Conservation (phyloP, 2,888 invertebrate species). For the Yponomeuta cagnagella region DNA sequence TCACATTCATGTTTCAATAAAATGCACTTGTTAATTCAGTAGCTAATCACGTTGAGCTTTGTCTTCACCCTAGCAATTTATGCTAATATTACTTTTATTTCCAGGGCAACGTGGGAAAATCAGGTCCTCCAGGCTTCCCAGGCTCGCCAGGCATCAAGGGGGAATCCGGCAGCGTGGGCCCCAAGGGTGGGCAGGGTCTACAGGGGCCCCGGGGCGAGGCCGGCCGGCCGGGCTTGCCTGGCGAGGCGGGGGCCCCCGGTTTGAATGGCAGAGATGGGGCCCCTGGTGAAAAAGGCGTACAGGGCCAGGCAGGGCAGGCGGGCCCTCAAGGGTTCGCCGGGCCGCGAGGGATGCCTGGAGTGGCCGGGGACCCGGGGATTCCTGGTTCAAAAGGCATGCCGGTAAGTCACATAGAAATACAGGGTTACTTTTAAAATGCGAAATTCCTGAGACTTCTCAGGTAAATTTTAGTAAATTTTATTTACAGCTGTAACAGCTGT, state of each 20-base stretch:
- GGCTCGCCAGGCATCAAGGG: conserved; percentile 89
- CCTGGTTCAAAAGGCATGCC: conserved; percentile 85
- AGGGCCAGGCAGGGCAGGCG: conserved; percentile 81
- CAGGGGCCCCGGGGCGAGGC: conserved; percentile 89
- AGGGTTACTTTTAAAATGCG: background rate
- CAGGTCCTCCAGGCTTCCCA: conserved; percentile 90
- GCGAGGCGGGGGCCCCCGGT: conserved; percentile 85
- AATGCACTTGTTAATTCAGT: too few relatives aligned
- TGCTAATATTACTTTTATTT: conserved; percentile 20
- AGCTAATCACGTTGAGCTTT: too few relatives aligned
- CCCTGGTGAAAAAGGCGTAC: conserved; percentile 87
- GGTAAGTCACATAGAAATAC: conserved; percentile 53
- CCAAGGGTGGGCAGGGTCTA: conserved; percentile 87
- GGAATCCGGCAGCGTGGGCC: conserved; percentile 83
- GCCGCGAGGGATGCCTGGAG: conserved; percentile 84
- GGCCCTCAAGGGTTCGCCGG: conserved; percentile 91
- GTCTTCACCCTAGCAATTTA: too few relatives aligned
- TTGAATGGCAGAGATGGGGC: conserved; percentile 86
- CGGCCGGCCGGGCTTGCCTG: conserved; percentile 85
- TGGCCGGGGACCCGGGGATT: conserved; percentile 82
- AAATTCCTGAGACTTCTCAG: too few relatives aligned
- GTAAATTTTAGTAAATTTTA: too few relatives aligned
- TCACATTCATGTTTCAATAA: too few relatives aligned
- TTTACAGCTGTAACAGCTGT: too few relatives aligned
- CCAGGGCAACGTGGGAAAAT: conserved; percentile 86